Evolutionary conservation across 2,888 invertebrate genomes (phyloP).

Genomic region (Atethmia centrago): DNA sequence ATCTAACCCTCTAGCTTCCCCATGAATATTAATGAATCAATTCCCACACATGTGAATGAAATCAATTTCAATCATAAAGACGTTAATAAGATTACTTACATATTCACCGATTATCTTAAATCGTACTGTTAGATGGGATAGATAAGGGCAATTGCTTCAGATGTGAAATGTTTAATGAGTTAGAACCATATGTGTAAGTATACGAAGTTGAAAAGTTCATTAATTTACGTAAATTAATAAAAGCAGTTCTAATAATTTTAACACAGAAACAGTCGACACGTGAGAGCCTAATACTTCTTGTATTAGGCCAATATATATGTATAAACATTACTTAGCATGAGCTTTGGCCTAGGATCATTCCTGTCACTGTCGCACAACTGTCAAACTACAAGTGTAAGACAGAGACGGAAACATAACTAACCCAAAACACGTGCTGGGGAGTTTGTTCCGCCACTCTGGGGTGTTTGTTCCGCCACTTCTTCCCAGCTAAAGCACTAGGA

Average conservation of each 20-base stretch:
- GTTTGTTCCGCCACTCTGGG: too few species aligned
- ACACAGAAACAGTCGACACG: background rate
- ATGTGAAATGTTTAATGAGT: background rate
- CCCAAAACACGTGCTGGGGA: background rate
- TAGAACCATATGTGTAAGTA: background rate
- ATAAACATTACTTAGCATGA: too few species aligned
- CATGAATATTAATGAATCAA: conserved; percentile 49
- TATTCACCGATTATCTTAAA: background rate
- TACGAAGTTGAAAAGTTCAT: background rate
- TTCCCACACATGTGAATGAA: conserved; percentile 25
- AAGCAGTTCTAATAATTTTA: background rate
- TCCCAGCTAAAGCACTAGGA: too few species aligned
- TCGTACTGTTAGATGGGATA: background rate
- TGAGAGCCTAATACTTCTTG: too few species aligned
- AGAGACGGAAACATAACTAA: background rate
- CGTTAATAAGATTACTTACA: conserved; percentile 29
- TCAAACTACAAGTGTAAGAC: background rate
- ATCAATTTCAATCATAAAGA: conserved; percentile 41
- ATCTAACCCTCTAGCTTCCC: conserved; percentile 12
- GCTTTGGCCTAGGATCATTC: background rate
- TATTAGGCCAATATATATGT: background rate
- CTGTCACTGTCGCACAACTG: background rate
- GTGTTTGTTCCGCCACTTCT: too few species aligned
- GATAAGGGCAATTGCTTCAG: background rate
- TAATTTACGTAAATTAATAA: too few species aligned